Conservation (phyloP, 2,113 vertebrate genomes). For the Poeciliopsis turrubarensis region DNA sequence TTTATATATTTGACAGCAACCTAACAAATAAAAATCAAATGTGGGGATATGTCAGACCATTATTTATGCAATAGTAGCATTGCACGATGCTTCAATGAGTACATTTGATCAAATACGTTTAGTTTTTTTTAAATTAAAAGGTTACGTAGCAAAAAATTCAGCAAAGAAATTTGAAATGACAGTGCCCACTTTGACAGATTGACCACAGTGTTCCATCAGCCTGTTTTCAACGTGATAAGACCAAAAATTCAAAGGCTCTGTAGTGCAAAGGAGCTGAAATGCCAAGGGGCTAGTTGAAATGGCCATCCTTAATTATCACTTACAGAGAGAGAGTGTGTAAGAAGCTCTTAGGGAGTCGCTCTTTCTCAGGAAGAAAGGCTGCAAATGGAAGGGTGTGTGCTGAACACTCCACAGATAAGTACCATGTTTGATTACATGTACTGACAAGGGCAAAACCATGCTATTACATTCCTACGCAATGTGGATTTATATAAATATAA, state of each 20-base stretch:
- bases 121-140: neutral
- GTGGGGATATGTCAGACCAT: slow-evolving; percentile 4
- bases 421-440: slow-evolving; percentile 58
- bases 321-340: slow-evolving; percentile 29
- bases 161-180: slow-evolving; percentile 19
- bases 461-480: slow-evolving; percentile 40
- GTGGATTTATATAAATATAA: neutral
- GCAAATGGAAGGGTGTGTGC: slow-evolving; percentile 50
- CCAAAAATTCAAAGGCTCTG: slow-evolving; percentile 33
- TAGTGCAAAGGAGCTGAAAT: slow-evolving; percentile 49
- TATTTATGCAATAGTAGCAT: neutral
- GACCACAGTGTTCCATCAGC: slow-evolving; percentile 25
- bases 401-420: slow-evolving; percentile 43
- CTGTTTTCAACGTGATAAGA: slow-evolving; percentile 40
- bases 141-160: slow-evolving; percentile 7
- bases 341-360: slow-evolving; percentile 45
- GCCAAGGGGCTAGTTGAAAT: slow-evolving; percentile 45
- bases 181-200: slow-evolving; percentile 8
- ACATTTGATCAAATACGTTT: no score
- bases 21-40: neutral
- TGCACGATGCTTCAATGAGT: neutral
- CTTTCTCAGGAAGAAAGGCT: slow-evolving; percentile 44
- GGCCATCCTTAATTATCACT: slow-evolving; percentile 61
- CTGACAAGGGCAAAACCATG: slow-evolving; percentile 58
- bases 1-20: neutral